These are phyloP conservation scores for Papilio helenus DNA, from an alignment of 1,140 invertebrate genomes.

Conservation along the genomic window DNA sequence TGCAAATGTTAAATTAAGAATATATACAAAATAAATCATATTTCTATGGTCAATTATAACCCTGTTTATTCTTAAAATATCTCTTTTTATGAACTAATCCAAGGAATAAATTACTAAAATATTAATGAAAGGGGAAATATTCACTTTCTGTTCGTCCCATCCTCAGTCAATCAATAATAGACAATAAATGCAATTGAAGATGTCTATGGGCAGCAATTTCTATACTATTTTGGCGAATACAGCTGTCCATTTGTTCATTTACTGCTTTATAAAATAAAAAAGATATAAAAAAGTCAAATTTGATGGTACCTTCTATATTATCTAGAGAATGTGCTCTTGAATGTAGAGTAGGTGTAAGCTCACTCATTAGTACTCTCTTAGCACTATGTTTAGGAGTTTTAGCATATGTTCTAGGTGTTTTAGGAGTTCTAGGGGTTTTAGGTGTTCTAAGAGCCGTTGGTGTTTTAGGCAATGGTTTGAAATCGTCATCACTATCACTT, in stretches of 20 bases:
- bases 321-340: slow-evolving; percentile 71
- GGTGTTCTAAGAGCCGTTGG: slow-evolving; percentile 51
- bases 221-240: too few relatives aligned
- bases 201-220: too few relatives aligned
- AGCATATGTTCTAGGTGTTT: slow-evolving; percentile 54
- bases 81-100: too few relatives aligned
- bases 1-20: slow-evolving; percentile 46
- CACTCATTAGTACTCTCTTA: slow-evolving; percentile 68
- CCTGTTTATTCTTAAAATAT: too few relatives aligned
- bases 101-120: too few relatives aligned
- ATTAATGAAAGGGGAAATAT: too few relatives aligned
- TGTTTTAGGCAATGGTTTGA: slow-evolving; percentile 54
- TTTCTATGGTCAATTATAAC: too few relatives aligned
- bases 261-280: too few relatives aligned
- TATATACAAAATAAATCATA: slow-evolving; percentile 46
- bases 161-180: too few relatives aligned
- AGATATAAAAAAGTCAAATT: neutral
- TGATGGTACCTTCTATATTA: slow-evolving; percentile 65
- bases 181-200: too few relatives aligned
- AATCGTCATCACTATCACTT: slow-evolving; percentile 72
- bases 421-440: slow-evolving; percentile 56
- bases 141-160: too few relatives aligned
- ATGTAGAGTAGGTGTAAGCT: slow-evolving; percentile 73
- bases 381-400: slow-evolving; percentile 63
- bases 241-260: too few relatives aligned